Evolutionary conservation across 2,797 vertebrate genomes (phyloP), one percentile per base, ranked within the genome.

Genomic region (Bucorvus abyssinicus): DNA sequence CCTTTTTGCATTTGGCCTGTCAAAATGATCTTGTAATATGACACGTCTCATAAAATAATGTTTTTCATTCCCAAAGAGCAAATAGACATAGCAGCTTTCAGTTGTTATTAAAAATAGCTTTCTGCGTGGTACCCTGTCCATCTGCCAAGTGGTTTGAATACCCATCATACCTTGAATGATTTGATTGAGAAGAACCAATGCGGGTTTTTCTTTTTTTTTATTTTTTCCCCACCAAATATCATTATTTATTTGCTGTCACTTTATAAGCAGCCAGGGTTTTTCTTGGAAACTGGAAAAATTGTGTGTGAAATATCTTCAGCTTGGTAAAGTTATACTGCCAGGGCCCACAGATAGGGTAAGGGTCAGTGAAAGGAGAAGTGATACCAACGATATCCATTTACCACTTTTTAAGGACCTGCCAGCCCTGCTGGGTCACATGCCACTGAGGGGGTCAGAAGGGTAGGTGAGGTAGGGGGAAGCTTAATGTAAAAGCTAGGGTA

Each of bases 321-420:
- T 57, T 60, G 21, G 16, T 23, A 79, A 79, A 44, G 21, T 27
- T 9, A 12, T 4, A 12, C 14, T 50, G 5, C 12, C 30, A 59
- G 15, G 27, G 21, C 3, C 34, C 69, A 52, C 10, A 69, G 56
- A 36, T 10, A 38, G 15, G 12, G 10, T 8, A n/a, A 36, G 26
- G 26, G 24, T 34, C 22, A 45, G 20, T 8, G 13, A 59, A 83
- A 38, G 11, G 7, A 56, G 29, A 3, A 70, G 8, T 1, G 1
- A 40, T 32, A 44, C 2, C 10, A 47, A 0, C 1, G 10, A 44
- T 16, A 77, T 1, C 6, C 3, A 18, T 30, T 68, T 57, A 27
- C 8, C 2, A 14, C 9, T 63, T 89, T 34, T 49, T 65, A 30
- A 63, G 59, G 5, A n/a, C 84, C 56, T 77, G 12, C 3, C 15